Percentiles rank a stretch among this genome's conserved stretches.
Evolutionary conservation across 2,113 vertebrate species (phyloP).

Genomic region (Platichthys stellatus): DNA sequence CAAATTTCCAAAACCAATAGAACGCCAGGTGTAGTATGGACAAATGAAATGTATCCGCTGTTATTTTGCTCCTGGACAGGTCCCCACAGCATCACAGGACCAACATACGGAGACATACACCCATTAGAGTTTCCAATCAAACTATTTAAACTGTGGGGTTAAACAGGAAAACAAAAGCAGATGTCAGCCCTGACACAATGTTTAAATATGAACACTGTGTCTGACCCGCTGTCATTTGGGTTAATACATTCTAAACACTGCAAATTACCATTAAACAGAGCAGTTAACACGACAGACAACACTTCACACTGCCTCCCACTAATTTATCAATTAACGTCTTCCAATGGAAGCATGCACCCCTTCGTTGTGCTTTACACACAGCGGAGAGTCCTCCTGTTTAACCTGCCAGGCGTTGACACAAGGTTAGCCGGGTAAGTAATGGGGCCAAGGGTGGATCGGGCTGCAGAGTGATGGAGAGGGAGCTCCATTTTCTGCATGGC

Average conservation of each 20-base stretch:
- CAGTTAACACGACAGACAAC: constrained; percentile 9
- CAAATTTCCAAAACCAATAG: no score
- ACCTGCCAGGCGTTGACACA: constrained; percentile 51
- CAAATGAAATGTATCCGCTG: no score
- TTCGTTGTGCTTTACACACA: constrained; percentile 12
- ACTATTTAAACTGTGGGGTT: no score
- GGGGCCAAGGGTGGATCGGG: constrained; percentile 36
- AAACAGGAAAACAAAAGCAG: no score
- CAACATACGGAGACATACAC: no score
- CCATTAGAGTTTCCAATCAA: no score
- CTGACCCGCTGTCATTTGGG: neutral
- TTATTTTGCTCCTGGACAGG: no score
- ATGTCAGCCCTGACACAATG: neutral
- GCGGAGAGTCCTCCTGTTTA: constrained; percentile 45
- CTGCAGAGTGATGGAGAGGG: constrained; percentile 52
- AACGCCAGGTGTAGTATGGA: no score
- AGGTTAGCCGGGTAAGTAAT: constrained; percentile 60
- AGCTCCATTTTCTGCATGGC: constrained; percentile 57
- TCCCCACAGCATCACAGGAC: no score
- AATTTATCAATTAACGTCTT: constrained; percentile 37
- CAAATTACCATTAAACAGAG: neutral
- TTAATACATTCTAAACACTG: neutral
- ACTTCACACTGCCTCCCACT: constrained; percentile 13
- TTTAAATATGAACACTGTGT: neutral
- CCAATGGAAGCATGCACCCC: constrained; percentile 2